A percentile compares a stretch with the other conserved stretches of the same genome.
Evolutionary conservation across 2,888 invertebrate genomes (phyloP).

Genomic region (Ichneumoninae sp.): DNA sequence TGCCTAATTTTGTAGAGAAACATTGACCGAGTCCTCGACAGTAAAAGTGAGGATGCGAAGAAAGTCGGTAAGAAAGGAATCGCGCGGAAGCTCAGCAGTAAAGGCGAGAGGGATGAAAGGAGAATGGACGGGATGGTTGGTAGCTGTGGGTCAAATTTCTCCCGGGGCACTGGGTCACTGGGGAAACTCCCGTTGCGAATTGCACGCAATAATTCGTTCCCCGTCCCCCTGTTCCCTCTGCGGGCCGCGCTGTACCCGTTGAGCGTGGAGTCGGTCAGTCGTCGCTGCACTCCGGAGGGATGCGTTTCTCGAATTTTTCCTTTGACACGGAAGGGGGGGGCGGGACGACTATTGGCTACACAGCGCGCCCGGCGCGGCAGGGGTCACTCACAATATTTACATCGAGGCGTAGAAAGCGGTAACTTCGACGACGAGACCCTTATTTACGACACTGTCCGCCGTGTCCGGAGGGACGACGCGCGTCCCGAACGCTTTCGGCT

Average conservation of each 20-base stretch:
- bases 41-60: conserved; percentile 49
- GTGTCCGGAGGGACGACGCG: neutral
- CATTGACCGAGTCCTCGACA: conserved; percentile 17
- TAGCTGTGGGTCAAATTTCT: conserved; percentile 49
- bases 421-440: conserved; percentile 30
- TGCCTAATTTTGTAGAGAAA: conserved; percentile 36
- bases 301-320: conserved; percentile 41
- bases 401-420: conserved; percentile 41
- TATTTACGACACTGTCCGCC: conserved; percentile 34
- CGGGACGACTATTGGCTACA: conserved; percentile 4
- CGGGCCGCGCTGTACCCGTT: neutral
- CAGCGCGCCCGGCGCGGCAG: conserved; percentile 14
- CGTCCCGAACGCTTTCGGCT: conserved; percentile 17
- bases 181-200: conserved; percentile 72
- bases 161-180: conserved; percentile 73
- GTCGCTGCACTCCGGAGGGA: conserved; percentile 6
- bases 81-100: conserved; percentile 45
- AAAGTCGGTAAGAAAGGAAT: conserved; percentile 30
- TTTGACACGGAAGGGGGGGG: conserved; percentile 40
- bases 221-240: conserved; percentile 1
- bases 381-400: conserved; percentile 73
- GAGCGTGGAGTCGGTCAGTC: neutral
- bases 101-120: conserved; percentile 10
- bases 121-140: neutral
- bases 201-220: conserved; percentile 73